These are phyloP conservation scores for Crax fasciolata DNA, from an alignment of 2,797 vertebrate species.

Conservation along the genomic window DNA sequence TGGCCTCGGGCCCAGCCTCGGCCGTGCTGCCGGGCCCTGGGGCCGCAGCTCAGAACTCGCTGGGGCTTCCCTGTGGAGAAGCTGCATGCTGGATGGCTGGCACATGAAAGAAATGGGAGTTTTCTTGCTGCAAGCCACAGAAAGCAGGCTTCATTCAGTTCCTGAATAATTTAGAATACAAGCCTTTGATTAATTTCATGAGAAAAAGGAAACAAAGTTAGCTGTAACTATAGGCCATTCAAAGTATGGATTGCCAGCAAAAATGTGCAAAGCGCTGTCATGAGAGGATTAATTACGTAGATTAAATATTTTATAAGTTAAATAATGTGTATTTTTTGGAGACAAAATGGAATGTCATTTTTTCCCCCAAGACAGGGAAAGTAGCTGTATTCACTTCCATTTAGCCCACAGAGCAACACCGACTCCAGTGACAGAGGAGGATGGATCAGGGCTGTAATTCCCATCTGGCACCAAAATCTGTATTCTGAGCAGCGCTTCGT, in stretches of 20 bases:
- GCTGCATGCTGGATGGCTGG: neutral
- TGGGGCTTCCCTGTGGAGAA: neutral
- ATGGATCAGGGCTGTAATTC: constrained; percentile 75
- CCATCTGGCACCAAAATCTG: constrained; percentile 71
- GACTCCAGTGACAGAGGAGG: constrained; percentile 58
- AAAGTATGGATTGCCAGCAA: constrained; percentile 71
- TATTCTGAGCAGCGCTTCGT: constrained; percentile 68
- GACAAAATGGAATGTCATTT: constrained; percentile 87
- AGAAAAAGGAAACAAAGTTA: constrained; percentile 72
- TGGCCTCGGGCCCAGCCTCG: neutral
- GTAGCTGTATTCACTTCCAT: constrained; percentile 78
- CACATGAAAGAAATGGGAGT: constrained; percentile 56
- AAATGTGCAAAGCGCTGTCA: constrained; percentile 78
- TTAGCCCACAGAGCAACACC: constrained; percentile 76
- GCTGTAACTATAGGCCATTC: constrained; percentile 71
- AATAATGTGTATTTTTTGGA: constrained; percentile 87
- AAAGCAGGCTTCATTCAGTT: constrained; percentile 73
- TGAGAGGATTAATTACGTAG: constrained; percentile 84
- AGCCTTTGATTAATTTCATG: constrained; percentile 73
- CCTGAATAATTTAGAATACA: constrained; percentile 79
- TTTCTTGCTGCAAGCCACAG: constrained; percentile 66
- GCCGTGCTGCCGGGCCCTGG: fast-evolving
- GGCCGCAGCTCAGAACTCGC: fast-evolving
- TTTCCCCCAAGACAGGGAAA: constrained; percentile 79
- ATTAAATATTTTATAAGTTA: constrained; percentile 88